Base-by-base conservation (phyloP, 2,113 vertebrate species). In the Mungos mungo region DNA sequence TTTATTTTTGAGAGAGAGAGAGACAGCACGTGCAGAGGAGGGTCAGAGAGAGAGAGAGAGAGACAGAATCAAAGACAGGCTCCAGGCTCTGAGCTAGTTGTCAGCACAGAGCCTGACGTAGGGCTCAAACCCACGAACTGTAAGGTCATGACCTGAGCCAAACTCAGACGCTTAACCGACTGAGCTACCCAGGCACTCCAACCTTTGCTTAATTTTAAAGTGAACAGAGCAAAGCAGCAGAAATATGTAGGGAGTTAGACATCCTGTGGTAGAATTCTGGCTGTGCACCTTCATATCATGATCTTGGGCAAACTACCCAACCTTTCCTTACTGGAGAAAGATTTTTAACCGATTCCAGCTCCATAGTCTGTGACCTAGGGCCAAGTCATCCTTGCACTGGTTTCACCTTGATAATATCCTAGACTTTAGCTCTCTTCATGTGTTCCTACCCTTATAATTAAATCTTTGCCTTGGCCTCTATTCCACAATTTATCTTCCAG, bases 151-250 rank as follows among this genome's bases (percentile, higher is more conserved):
- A 41, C 41, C 41, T 41, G 41, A 41, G 41, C 41, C 41, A 5
- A 41, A 41, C 41, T 41, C 41, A 41, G 41, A 41, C 41, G 41
- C 41, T 41, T 41, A 41, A 41, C 41, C 41, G 41, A 41, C 41
- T 41, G 41, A 41, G 41, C 41, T 6, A 41, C 41, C 41, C 41
- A 41, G 41, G 41, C 41, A 41, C 41, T 6, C 41, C 41, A 90
- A 68, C 7, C n/a, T 88, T 83, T 68, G 25, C 63, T 96, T 96
- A 83, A 57, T 87, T 86, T 90, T 89, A 91, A 94, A 66, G 11
- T 16, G 9, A 81, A 52, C 47, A 38, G 38, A 96, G 71, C 71
- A 81, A 90, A 83, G 33, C 23, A 80, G 63, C 33, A 93, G 69
- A 90, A 90, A 54, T 83, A 74, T 6, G 71, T 94, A 50, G 35